Evolutionary conservation across 2,888 invertebrate genomes (phyloP), one percentile per base, ranked within the genome.

Genomic region (Micoletzkya japonica): DNA sequence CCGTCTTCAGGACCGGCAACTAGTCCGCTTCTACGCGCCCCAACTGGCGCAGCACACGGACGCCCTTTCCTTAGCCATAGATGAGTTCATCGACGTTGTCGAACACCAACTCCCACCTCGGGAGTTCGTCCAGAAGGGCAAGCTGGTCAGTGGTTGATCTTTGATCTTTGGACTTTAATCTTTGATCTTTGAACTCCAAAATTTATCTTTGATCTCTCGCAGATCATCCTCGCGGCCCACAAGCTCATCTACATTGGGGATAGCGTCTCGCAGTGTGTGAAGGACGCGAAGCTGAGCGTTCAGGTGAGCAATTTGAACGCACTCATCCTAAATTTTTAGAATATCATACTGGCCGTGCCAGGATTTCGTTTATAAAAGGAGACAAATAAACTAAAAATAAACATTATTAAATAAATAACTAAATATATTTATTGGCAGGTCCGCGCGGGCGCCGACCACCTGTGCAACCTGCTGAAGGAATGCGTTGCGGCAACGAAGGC

Each of bases 201-300:
- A 17, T 10, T 10, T 17, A 39, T 39, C 39, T 2, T 30, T 30
- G 36, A 39, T 3, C 1, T 34, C 4, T 72, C 69, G n/a, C 57
- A 75, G 76, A 74, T 76, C 30, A 76, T 95, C 44, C 89, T 96
- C 61, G 93, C 93, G 86, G 95, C 94, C 34, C 95, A 95, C 86
- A 91, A 94, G 86, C 89, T 96, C 84, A 93, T 96, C 28, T 92
- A 93, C 86, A 94, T 95, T 73, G 95, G 95, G 64, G 95, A 96
- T 88, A 93, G 92, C 61, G 92, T 95, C 36, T 91, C 94, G 86
- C 90, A 78, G 63, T 76, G 77, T 56, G 63, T 79, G 20, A 49
- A 44, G 60, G 71, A 73, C 56, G 60, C 52, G 64, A 56, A 39
- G 59, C 72, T 64, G 52, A 39, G 71, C 24, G 70, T 61, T 4